Conservation (phyloP, 2,797 vertebrate species). For the Atherinosoma microstoma region DNA sequence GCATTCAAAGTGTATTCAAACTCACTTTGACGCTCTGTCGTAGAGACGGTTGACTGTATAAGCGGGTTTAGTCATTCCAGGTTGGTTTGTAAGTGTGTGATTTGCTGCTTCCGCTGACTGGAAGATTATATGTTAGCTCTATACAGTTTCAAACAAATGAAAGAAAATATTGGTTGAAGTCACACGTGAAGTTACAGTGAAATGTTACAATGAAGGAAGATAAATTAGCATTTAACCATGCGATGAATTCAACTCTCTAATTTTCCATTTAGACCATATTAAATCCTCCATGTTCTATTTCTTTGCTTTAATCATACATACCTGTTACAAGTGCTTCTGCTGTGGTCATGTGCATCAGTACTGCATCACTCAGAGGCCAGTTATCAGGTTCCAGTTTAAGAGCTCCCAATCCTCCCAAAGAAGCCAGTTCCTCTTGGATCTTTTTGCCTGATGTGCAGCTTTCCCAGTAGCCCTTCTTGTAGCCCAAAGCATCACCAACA, state of each 20-base stretch:
- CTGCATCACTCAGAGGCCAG: slow-evolving; percentile 94
- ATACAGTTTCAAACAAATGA: not conserved
- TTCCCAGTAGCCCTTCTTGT: slow-evolving; percentile 87
- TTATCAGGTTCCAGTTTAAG: slow-evolving; percentile 87
- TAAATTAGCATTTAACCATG: not conserved
- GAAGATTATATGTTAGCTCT: not conserved
- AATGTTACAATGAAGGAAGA: not conserved
- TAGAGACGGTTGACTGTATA: slow-evolving; percentile 44
- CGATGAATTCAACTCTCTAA: not conserved
- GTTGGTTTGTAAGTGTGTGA: slow-evolving; percentile 40
- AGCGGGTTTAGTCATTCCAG: slow-evolving; percentile 38
- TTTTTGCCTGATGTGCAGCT: slow-evolving; percentile 84
- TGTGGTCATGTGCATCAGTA: slow-evolving; percentile 94
- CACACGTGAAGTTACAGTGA: not conserved
- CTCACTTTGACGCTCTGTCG: slow-evolving; percentile 15
- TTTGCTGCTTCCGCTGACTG: slow-evolving; percentile 46
- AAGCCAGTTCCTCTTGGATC: slow-evolving; percentile 89
- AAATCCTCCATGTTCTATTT: not conserved
- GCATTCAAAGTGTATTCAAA: slow-evolving; percentile 15
- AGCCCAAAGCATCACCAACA: slow-evolving; percentile 92
- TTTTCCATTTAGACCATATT: not conserved
- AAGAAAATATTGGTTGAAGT: not conserved
- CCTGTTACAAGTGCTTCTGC: slow-evolving; percentile 94
- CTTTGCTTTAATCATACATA: slow-evolving; percentile 58
- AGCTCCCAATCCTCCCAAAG: slow-evolving; percentile 86